Evolutionary conservation across 2,888 invertebrate genomes (phyloP).

Genomic region (Dyspetes luteomarginatus): DNA sequence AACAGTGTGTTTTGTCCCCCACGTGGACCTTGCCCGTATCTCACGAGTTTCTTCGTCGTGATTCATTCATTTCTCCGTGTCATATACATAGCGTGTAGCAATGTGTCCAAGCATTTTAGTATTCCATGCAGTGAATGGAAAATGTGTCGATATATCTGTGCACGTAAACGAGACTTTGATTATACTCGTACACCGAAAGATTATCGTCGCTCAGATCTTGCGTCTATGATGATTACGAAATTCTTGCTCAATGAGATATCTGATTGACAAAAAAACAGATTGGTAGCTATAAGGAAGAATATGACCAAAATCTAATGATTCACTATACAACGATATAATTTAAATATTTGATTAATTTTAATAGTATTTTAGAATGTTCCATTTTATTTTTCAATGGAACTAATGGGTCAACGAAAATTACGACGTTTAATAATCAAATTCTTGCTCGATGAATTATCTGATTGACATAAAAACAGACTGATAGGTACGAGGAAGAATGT

Average conservation of each 20-base stretch:
- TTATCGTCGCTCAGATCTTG: conserved; percentile 40
- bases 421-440: conserved; percentile 35
- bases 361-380: too few species aligned
- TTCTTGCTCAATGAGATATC: background rate
- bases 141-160: conserved; percentile 13
- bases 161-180: background rate
- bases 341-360: background rate
- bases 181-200: background rate
- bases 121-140: conserved; percentile 15
- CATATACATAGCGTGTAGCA: background rate
- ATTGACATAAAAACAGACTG: background rate
- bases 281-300: background rate
- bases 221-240: conserved; percentile 36
- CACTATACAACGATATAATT: too few species aligned
- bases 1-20: conserved; percentile 23
- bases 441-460: background rate
- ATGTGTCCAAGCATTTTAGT: conserved; percentile 24
- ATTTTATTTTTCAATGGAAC: too few species aligned
- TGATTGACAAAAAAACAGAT: background rate
- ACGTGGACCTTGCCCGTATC: conserved; percentile 59
- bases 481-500: background rate
- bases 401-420: too few species aligned
- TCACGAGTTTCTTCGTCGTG: conserved; percentile 40
- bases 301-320: background rate
- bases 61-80: conserved; percentile 58